Evolutionary conservation across 1,140 invertebrate species (phyloP).

Genomic region (Apis dorsata): DNA sequence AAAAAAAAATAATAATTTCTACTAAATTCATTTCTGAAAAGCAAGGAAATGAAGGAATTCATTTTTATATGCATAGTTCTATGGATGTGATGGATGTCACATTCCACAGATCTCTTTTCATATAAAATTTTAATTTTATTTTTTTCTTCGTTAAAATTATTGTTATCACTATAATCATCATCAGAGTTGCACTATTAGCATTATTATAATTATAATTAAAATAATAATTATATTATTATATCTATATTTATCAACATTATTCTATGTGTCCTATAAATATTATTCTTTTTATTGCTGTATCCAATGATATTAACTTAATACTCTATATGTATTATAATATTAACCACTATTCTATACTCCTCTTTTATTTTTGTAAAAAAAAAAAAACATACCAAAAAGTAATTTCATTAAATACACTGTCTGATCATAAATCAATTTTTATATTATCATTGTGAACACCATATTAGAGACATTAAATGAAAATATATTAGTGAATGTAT

Average conservation of each 20-base stretch:
- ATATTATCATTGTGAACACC: constrained; percentile 63
- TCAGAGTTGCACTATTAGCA: constrained; percentile 63
- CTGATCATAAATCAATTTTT: constrained; percentile 59
- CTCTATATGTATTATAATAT: constrained; percentile 23
- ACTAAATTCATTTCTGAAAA: constrained; percentile 58
- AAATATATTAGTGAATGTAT: constrained; percentile 70
- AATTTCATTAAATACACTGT: constrained; percentile 62
- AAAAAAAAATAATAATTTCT: constrained; percentile 53
- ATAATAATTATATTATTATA: constrained; percentile 68
- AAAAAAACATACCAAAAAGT: constrained; percentile 56
- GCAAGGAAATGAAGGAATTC: constrained; percentile 65
- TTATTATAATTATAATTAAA: constrained; percentile 68
- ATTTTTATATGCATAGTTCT: constrained; percentile 69
- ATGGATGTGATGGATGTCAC: constrained; percentile 66
- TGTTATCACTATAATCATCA: constrained; percentile 70
- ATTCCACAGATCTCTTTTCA: constrained; percentile 72
- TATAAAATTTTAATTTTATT: constrained; percentile 70
- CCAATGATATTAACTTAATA: constrained; percentile 21
- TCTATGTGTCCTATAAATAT: constrained; percentile 51
- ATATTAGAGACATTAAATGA: constrained; percentile 63
- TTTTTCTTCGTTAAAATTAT: constrained; percentile 76
- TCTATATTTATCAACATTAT: constrained; percentile 61
- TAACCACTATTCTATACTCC: constrained; percentile 2
- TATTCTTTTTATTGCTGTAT: constrained; percentile 48
- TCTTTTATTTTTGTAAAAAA: constrained; percentile 51